Evolutionary conservation across 2,888 invertebrate genomes (phyloP).

Genomic region (Tridacna gigas): DNA sequence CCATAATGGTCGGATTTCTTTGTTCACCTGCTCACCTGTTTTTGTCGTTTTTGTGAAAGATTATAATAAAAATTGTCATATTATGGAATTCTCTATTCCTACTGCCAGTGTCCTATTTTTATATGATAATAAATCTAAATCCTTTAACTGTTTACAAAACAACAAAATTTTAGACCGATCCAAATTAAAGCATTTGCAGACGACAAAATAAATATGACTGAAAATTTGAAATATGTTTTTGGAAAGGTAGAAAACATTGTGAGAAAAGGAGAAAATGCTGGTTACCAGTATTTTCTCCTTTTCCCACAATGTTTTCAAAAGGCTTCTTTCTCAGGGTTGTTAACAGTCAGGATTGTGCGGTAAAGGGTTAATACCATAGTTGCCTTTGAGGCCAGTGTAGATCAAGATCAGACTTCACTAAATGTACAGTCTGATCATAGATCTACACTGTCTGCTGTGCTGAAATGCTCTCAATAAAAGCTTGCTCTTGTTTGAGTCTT

Average conservation of each 20-base stretch:
- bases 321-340: no score
- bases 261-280: no score
- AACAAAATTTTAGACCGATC: neutral
- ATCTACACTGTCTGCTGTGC: no score
- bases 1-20: conserved; percentile 10
- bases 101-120: conserved; percentile 2
- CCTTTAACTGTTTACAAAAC: neutral
- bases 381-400: no score
- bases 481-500: no score
- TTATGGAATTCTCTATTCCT: conserved; percentile 1
- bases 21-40: conserved; percentile 2
- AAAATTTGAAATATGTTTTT: neutral
- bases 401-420: no score
- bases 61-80: conserved; percentile 27
- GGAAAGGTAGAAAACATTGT: neutral
- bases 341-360: no score
- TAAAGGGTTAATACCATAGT: no score
- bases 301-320: no score
- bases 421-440: no score
- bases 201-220: neutral
- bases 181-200: neutral
- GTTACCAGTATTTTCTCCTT: no score
- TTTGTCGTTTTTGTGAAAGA: neutral
- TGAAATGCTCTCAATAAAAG: no score
- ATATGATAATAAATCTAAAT: neutral